Percentiles rank a stretch among this genome's conserved stretches.
Conservation (phyloP, 92 coral and sea anemone genomes). For the Umimayanthus chanpuru region DNA sequence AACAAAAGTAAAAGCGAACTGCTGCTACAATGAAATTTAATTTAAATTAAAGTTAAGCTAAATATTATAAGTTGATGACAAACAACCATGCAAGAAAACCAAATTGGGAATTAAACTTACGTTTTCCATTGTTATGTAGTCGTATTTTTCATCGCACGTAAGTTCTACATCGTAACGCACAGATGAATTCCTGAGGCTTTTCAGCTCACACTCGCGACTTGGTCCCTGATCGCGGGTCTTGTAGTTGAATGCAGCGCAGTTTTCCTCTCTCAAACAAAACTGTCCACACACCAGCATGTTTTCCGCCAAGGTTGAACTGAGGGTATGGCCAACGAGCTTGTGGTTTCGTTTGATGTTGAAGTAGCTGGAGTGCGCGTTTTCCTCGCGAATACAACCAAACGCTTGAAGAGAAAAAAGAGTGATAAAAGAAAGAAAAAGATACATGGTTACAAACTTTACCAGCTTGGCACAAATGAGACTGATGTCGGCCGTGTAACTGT, state of each 20-base stretch:
- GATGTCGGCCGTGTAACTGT: too few relatives aligned
- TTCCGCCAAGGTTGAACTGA: not conserved
- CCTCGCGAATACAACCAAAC: not conserved
- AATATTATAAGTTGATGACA: too few relatives aligned
- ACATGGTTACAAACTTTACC: not conserved
- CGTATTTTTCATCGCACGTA: not conserved
- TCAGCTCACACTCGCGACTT: constrained; percentile 2
- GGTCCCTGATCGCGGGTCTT: not conserved
- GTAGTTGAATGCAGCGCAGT: not conserved
- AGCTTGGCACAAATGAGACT: too few relatives aligned
- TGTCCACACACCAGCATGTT: not conserved
- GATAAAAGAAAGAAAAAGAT: not conserved
- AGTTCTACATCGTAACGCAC: not conserved
- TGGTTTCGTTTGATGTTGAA: not conserved
- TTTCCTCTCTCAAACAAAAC: not conserved
- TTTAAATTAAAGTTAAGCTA: too few relatives aligned
- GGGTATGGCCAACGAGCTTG: constrained; percentile 8
- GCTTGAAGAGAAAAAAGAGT: not conserved
- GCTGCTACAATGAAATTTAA: too few relatives aligned
- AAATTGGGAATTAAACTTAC: not conserved
- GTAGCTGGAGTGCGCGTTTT: not conserved
- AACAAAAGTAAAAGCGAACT: too few relatives aligned
- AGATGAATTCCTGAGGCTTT: not conserved
- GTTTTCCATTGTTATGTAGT: not conserved
- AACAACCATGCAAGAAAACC: not conserved